Conservation (phyloP, 2,113 vertebrate genomes). For the Syngnathus typhle region DNA sequence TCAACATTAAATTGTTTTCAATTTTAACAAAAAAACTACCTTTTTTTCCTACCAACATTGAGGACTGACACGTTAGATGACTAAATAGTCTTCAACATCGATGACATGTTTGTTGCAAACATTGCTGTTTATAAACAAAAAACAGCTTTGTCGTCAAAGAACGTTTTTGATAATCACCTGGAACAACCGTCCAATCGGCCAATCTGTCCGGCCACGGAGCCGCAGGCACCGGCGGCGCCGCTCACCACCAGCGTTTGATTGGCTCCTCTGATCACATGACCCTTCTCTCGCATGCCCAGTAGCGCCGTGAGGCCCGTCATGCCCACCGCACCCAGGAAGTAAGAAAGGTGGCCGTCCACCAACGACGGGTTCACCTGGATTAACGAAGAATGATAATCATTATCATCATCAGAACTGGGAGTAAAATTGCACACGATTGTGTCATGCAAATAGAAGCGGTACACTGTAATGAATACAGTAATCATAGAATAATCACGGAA, state of each 20-base stretch:
- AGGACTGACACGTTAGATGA: no score
- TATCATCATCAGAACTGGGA: not conserved
- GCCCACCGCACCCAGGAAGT: conserved; percentile 84
- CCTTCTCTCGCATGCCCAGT: conserved; percentile 84
- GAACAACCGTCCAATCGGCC: conserved; percentile 83
- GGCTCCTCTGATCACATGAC: conserved; percentile 76
- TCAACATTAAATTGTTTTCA: no score
- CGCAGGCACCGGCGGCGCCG: conserved; percentile 90
- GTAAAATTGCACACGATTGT: no score
- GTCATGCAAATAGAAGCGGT: no score
- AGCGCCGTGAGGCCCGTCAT: conserved; percentile 85
- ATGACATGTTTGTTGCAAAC: not conserved
- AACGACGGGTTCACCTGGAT: conserved; percentile 77
- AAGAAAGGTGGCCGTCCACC: conserved; percentile 81
- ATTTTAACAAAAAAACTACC: no score
- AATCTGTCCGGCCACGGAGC: conserved; percentile 91
- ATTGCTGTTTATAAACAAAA: not conserved
- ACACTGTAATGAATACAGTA: no score
- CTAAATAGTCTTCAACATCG: not conserved
- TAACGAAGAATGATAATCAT: not conserved
- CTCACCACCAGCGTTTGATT: conserved; percentile 93
- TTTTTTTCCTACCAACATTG: no score
- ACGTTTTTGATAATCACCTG: not conserved
- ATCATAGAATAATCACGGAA: no score
- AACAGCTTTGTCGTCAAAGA: not conserved